phyloP scores from a whole-genome alignment of 2,888 invertebrate species.

The Eupithecia insigniata region DNA sequence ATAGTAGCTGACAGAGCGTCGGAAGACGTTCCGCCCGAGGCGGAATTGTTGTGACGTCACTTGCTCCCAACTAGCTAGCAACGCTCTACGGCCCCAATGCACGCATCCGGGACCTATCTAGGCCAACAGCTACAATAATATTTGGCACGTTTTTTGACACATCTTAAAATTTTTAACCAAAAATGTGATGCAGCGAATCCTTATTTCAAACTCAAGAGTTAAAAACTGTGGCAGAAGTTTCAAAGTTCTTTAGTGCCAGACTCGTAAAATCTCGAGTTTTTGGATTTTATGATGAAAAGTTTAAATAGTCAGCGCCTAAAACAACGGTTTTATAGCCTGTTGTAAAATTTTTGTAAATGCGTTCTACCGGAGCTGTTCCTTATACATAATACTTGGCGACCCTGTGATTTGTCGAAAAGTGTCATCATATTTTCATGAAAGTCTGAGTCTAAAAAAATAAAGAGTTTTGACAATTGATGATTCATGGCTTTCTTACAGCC shows the following conservation, averaged over 20 bases:
- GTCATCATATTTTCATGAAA: neutral
- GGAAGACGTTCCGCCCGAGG: conserved; percentile 54
- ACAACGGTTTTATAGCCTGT: conserved; percentile 10
- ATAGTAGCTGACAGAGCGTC: conserved; percentile 50
- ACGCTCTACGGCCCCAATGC: conserved; percentile 51
- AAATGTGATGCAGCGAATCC: conserved; percentile 8
- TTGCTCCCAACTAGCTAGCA: conserved; percentile 49
- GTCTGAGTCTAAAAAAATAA: too few species aligned
- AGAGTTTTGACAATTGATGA: neutral
- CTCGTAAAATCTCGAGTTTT: conserved; percentile 14
- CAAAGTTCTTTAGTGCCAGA: conserved; percentile 20
- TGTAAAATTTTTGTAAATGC: neutral
- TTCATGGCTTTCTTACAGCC: too few species aligned
- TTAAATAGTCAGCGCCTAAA: conserved; percentile 14
- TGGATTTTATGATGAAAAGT: conserved; percentile 15
- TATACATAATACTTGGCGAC: neutral
- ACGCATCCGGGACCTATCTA: conserved; percentile 61
- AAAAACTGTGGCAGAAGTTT: conserved; percentile 20
- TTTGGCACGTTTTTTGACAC: conserved; percentile 35
- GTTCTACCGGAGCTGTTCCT: neutral
- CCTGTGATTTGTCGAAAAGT: neutral
- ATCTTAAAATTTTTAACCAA: conserved; percentile 8
- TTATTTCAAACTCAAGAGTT: conserved; percentile 15
- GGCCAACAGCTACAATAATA: conserved; percentile 47
- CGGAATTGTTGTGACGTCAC: conserved; percentile 58